Evolutionary conservation across 2,797 vertebrate species (phyloP).

Genomic region (Falco cherrug): DNA sequence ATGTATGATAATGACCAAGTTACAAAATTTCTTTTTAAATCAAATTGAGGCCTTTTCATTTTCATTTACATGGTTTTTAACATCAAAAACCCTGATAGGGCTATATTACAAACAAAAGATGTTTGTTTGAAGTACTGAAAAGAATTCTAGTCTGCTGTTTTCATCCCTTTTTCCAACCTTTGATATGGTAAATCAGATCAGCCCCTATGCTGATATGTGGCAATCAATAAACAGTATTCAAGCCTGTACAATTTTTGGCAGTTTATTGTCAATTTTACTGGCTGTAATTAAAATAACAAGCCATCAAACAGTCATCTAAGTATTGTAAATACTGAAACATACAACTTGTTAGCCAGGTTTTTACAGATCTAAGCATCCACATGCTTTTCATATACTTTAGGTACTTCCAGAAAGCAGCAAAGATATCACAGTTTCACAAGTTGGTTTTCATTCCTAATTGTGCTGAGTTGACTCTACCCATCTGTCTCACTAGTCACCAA

Average conservation of each 20-base stretch:
- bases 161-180: not conserved
- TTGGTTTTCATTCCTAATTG: not conserved
- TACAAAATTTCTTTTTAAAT: not conserved
- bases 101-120: not conserved
- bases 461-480: not conserved
- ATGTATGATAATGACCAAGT: not conserved
- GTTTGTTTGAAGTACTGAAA: not conserved
- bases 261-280: not conserved
- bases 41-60: not conserved
- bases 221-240: not conserved
- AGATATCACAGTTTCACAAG: fast-evolving
- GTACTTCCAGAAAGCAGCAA: not conserved
- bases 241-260: not conserved
- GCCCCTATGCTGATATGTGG: not conserved
- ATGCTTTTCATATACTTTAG: not conserved
- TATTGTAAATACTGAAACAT: not conserved
- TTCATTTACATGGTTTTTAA: not conserved
- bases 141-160: not conserved
- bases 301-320: not conserved
- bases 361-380: not conserved
- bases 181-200: not conserved
- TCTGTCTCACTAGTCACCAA: not conserved
- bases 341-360: not conserved
- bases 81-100: not conserved
- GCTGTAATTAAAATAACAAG: not conserved